phyloP scores from a whole-genome alignment of 35 echinoderm and acorn worm species.

The Heliocidaris erythrogramma region DNA sequence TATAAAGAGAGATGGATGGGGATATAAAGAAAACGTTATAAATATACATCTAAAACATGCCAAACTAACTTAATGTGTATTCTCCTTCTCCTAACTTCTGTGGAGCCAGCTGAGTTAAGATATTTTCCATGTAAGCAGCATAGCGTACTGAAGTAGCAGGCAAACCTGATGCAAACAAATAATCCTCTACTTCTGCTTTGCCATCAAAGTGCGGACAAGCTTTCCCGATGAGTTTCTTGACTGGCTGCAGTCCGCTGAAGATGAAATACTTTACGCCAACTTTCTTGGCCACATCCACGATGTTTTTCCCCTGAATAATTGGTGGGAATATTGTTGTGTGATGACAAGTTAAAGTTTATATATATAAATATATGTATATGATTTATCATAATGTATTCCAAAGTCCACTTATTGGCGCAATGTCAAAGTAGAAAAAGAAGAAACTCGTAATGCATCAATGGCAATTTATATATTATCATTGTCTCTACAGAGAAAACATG shows the following conservation, averaged over 20 bases:
- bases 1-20: no score
- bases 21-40: no score
- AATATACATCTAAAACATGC: no score
- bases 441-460: no score
- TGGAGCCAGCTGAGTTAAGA: not conserved
- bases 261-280: conserved; percentile 54
- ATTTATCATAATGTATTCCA: no score
- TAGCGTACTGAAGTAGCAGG: conserved; percentile 37
- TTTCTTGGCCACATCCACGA: conserved; percentile 48
- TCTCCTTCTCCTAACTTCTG: conserved; percentile 11
- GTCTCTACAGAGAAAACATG: no score
- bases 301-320: conserved; percentile 37
- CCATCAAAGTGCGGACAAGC: conserved; percentile 53
- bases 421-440: no score
- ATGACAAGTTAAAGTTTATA: no score
- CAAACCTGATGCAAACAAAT: conserved; percentile 48
- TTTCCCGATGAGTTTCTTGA: conserved; percentile 18
- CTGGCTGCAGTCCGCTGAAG: conserved; percentile 41
- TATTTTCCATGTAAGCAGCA: conserved; percentile 53
- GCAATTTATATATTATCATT: no score
- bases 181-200: conserved; percentile 50
- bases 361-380: no score
- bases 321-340: no score
- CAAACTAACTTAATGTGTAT: conserved; percentile 22
- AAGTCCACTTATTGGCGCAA: no score